Base-by-base conservation (phyloP, 23 tunicate species). In the Botrylloides violaceus region DNA sequence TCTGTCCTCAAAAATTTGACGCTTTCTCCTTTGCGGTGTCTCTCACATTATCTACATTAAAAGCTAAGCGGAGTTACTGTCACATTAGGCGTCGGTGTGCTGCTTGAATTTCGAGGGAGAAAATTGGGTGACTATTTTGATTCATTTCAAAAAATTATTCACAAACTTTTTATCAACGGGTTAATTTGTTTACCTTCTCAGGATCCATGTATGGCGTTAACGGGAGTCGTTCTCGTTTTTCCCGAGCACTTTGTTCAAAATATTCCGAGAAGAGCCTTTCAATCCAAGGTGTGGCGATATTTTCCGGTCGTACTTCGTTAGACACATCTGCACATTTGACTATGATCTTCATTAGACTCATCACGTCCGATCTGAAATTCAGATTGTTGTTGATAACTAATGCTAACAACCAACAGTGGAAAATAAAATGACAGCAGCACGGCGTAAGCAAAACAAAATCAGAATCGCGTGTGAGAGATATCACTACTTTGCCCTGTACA, bases 311-410 rank as follows among this genome's bases (percentile, higher is more conserved):
- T 38, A 90, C 90, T 50, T 90, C 97, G 66, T 90, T 90, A 12
- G 97, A 90, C 21, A 90, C 90, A 50, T 90, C 97, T 28, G 97
- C 90, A 59, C 97, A 90, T 79, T 90, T 90, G 66, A 90, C 78
- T 70, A 90, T 79, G 75, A 90, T 77, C 71, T 79, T 90, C 64
- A 90, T 38, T 28, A 90, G 34, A 27, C 84, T 62, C 70, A 90
- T 50, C 39, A 90, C 90, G 59, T 90, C 89, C 27, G 49, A 55
- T 32, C 97, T 90, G 83, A 29, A 71, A 68, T 43, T 43, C 53
- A 43, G 9, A n/a, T n/a, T n/a, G n/a, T n/a, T n/a, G n/a, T n/a
- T n/a, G n/a, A n/a, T n/a, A n/a, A n/a, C n/a, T n/a, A n/a, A n/a
- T n/a, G n/a, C n/a, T n/a, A n/a, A n/a, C n/a, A n/a, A n/a, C n/a